Base-by-base conservation (phyloP, 2,888 invertebrate genomes). In the Urechis unicinctus region DNA sequence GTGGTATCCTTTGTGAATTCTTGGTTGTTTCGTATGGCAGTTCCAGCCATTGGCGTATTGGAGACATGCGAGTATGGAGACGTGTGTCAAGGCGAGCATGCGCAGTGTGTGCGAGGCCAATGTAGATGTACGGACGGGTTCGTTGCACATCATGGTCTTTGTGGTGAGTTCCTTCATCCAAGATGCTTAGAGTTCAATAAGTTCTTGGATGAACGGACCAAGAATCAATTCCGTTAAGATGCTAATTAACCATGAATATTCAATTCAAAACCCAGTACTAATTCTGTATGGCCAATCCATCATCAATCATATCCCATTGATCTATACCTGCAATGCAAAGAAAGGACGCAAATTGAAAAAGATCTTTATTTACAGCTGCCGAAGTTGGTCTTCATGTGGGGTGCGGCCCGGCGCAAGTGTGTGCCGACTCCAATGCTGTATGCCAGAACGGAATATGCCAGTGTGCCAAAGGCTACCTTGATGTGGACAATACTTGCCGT, bases 391-490 rank as follows among this genome's bases (percentile, higher is more conserved):
- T 56, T 24, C 48, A 53, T 26, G 29, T n/a, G 36, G 22, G 49
- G 24, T 58, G 58, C 43, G 22, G 17, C 17, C 42, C n/a, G 0
- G 53, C 45, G n/a, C 21, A 17, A n/a, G 36, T 53, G n/a, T 57
- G 57, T 41, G 21, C 29, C 17, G 50, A 50, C 25, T 17, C 30
- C 25, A 54, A 57, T 25, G 57, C 60, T 17, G 41, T 30, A 26
- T 61, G 61, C 36, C 30, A 30, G 5, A 24, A 44, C 29, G 60
- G 52, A 13, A 21, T 36, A 13, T 61, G 61, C 41, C 41, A 56
- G 21, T 61, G 61, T 30, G 29, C 42, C 24, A 24, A 47, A 21
- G 48, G 45, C 29, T 56, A 56, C 52, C 57, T 44, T 41, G 50
- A 56, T 21, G 43, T 52, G n/a, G 47, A 50, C 36, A 43, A 47